phyloP scores from a whole-genome alignment of 2,888 invertebrate genomes.

The Rhodophaea formosa region DNA sequence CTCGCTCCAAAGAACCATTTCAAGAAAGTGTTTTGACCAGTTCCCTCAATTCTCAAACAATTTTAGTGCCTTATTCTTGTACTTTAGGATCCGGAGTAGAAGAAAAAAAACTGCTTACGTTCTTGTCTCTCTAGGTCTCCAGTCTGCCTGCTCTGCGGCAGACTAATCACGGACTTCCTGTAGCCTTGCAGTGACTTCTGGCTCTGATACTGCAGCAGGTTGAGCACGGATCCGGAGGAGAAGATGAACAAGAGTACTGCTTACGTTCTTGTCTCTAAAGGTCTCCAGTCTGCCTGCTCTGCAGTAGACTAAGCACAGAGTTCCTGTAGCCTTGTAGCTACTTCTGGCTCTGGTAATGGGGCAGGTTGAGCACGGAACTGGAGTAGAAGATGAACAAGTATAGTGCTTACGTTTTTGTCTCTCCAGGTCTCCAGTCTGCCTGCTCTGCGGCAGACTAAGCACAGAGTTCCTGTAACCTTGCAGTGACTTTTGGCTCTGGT shows the following conservation, averaged over 20 bases:
- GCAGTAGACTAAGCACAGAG: constrained; percentile 93
- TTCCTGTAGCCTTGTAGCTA: constrained; percentile 94
- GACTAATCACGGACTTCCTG: constrained; percentile 93
- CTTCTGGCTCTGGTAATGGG: constrained; percentile 95
- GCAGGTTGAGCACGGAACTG: constrained; percentile 95
- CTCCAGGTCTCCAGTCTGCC: constrained; percentile 83
- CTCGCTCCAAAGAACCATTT: too few species aligned
- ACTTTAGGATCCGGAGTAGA: too few species aligned
- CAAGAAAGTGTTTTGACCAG: too few species aligned
- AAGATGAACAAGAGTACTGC: constrained; percentile 90
- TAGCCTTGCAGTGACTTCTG: constrained; percentile 94
- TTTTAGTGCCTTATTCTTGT: too few species aligned
- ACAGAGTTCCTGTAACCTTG: constrained; percentile 95
- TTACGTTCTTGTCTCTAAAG: constrained; percentile 86
- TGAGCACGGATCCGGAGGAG: constrained; percentile 96
- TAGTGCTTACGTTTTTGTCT: constrained; percentile 86
- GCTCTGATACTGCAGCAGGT: constrained; percentile 95
- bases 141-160: constrained; percentile 86
- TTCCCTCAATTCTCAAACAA: too few species aligned
- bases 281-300: constrained; percentile 83
- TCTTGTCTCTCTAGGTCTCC: constrained; percentile 85
- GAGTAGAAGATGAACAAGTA: constrained; percentile 99
- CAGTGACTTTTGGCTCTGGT: constrained; percentile 94
- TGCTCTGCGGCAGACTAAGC: constrained; percentile 89
- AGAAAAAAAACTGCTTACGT: constrained; percentile 77